Base-by-base conservation (phyloP, 2,113 vertebrate species). In the Dasypus novemcinctus region DNA sequence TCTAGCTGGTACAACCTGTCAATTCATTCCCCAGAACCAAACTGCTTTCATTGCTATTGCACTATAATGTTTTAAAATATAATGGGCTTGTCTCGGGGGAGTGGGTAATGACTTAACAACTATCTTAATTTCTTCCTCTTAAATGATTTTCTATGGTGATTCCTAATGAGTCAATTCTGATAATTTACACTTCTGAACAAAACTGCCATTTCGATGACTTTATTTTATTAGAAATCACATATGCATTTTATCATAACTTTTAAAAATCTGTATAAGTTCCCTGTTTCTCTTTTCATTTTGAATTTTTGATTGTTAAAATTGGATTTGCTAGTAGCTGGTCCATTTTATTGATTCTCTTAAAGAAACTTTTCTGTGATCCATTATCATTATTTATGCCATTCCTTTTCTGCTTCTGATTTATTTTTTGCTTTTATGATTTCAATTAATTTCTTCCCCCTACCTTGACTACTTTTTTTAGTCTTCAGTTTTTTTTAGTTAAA, bases 301-400 rank as follows among this genome's bases (percentile, higher is more conserved):
- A 64, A 33, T 81, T 64, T 41, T 38, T 10, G 2, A 59, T 29
- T 75, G 87, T 93, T 7, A 41, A 80, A 41, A 86, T 79, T n/a
- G n/a, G n/a, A n/a, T n/a, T n/a, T 83, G 54, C 74, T 6, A 93
- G 61, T 2, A 87, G 33, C 5, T 68, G 33, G 13, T 17, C 36
- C 38, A 88, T 91, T 91, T 91, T 84, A 66, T 25, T 66, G n/a
- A 87, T 82, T 90, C 36, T 71, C 78, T 85, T 33, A 93, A 87
- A 83, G 61, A 64, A 23, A 25, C n/a, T 90, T 61, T 91, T 31
- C 29, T 57, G 49, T 54, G 3, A 75, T 76, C 87, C 36, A 91
- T 83, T 57, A 71, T 83, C 31, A 43, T 43, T 78, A 79, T n/a
- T 78, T 61, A 88, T 57, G 36, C 63, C 52, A 36, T 76, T 13